Base-by-base conservation (phyloP, 1,140 invertebrate species). In the Agrypnia vestita region DNA sequence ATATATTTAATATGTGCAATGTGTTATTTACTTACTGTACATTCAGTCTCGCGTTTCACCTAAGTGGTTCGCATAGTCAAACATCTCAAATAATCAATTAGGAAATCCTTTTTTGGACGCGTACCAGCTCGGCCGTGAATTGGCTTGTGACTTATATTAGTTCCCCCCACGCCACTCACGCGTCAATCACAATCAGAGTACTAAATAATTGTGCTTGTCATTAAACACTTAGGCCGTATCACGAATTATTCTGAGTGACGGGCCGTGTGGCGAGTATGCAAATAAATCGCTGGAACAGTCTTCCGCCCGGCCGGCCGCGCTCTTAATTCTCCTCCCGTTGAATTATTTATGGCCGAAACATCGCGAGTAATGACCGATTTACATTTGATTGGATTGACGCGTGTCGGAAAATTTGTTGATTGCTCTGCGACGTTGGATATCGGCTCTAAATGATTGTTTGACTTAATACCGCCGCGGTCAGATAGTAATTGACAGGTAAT, bases 191-290 rank as follows among this genome's bases (percentile, higher is more conserved):
- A 10, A 17, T 35, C 25, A 19, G 21, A 44, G 46, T n/a, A 74
- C 51, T 56, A 74, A 74, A 56, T 74, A 74, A 74, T 74, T 74
- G 71, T 55, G 44, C 71, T 74, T 74, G 71, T 74, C 71, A 72
- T 72, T 72, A 74, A 74, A 74, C 71, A 74, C 71, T 74, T 74
- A 74, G 13, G 53, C 12, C 69, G 69, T 53, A 72, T 72, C 69
- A 72, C 69, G 69, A 72, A 72, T 51, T 51, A 51, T 35, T 35
- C 21, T n/a, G 53, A 74, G 21, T 74, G 71, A 74, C 71, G 44
- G 71, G 15, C 10, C 19, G 51, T 43, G 51, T 56, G n/a, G 55
- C 15, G 43, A 74, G 49, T 56, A 74, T 44, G 25, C 53, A 55
- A 74, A 74, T 55, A 44, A 19, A 44, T 10, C 35, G 51, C 43